Evolutionary conservation across 2,888 invertebrate genomes (phyloP).

Genomic region (Amitus sp.): DNA sequence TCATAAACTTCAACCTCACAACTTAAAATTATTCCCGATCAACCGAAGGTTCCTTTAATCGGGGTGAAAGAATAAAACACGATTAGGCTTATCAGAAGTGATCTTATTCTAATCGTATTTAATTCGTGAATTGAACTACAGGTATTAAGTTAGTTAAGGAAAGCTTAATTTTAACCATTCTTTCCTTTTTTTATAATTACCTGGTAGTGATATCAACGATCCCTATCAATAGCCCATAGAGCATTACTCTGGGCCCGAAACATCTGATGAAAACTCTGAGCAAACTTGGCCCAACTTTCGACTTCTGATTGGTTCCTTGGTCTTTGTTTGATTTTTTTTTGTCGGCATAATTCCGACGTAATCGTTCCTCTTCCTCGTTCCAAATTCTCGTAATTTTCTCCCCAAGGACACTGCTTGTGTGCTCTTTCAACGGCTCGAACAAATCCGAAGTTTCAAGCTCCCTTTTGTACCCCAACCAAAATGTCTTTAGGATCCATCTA

Average conservation of each 20-base stretch:
- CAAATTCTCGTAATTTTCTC: constrained; percentile 73
- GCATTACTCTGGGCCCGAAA: constrained; percentile 71
- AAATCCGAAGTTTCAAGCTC: constrained; percentile 76
- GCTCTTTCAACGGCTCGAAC: constrained; percentile 75
- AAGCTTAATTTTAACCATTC: no score
- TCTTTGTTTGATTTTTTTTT: constrained; percentile 17
- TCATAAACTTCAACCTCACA: no score
- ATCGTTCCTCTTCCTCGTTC: constrained; percentile 67
- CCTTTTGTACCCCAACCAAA: constrained; percentile 74
- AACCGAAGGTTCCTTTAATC: no score
- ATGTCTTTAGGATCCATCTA: constrained; percentile 78
- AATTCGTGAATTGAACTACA: no score
- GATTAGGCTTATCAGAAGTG: no score
- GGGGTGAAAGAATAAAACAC: no score
- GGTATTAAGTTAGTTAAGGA: no score
- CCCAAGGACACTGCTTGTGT: constrained; percentile 74
- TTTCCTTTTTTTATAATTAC: constrained; percentile 57
- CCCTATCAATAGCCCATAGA: constrained; percentile 73
- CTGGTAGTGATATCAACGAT: constrained; percentile 72
- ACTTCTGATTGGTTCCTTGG: constrained; percentile 13
- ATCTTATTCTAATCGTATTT: no score
- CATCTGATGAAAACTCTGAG: constrained; percentile 70
- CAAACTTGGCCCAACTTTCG: constrained; percentile 70
- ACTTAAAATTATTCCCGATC: no score
- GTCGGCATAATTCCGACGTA: constrained; percentile 39